A percentile compares a stretch with the other conserved stretches of the same genome.
Evolutionary conservation across 2,113 vertebrate species (phyloP).

Genomic region (Noctilio leporinus): DNA sequence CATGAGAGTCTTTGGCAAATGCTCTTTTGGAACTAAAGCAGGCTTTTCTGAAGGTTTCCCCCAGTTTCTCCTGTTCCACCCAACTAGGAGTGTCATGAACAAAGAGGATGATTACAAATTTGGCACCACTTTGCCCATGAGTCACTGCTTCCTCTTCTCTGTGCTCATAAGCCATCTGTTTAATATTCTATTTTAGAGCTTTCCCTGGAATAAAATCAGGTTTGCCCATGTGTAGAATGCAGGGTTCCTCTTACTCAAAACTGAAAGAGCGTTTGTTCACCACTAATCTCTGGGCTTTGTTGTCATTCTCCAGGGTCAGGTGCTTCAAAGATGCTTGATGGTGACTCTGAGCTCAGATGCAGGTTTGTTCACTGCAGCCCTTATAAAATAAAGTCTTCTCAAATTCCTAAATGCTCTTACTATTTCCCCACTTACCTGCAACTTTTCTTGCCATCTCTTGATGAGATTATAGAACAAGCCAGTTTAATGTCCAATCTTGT

Average conservation of each 20-base stretch:
- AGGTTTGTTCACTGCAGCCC: neutral
- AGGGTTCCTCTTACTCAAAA: constrained; percentile 48
- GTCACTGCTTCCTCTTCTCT: constrained; percentile 62
- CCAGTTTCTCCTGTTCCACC: neutral
- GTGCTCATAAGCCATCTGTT: constrained; percentile 58
- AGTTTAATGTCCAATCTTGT: neutral
- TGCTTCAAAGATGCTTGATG: neutral
- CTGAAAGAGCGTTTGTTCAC: neutral
- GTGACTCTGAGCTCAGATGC: neutral
- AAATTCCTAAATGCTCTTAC: neutral
- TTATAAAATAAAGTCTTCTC: neutral
- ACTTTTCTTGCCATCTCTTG: neutral
- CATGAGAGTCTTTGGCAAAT: neutral
- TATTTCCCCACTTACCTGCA: neutral
- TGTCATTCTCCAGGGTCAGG: neutral
- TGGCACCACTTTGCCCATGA: constrained; percentile 60
- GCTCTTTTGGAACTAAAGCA: constrained; percentile 24
- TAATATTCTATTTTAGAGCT: constrained; percentile 63
- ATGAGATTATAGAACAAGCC: neutral
- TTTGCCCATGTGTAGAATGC: constrained; percentile 30
- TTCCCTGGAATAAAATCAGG: constrained; percentile 37
- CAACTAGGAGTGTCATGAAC: neutral
- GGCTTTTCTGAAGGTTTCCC: neutral
- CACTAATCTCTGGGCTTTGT: neutral
- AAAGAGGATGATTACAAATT: constrained; percentile 34